A percentile compares a stretch with the other conserved stretches of the same genome.
phyloP scores from a whole-genome alignment of 2,888 invertebrate species.

The Chymomyza amoena region DNA sequence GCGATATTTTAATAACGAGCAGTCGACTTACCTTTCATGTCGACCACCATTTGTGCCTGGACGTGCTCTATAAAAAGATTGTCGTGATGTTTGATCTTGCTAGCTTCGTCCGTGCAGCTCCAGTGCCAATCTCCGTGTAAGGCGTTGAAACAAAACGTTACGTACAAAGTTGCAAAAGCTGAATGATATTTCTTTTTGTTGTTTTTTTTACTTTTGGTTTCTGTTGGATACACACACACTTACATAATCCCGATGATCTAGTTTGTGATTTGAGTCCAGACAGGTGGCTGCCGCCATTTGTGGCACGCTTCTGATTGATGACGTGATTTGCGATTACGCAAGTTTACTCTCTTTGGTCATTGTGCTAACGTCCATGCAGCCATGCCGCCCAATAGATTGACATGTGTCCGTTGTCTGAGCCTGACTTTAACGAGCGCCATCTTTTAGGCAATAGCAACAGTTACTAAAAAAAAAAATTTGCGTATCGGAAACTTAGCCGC shows the following conservation, averaged over 20 bases:
- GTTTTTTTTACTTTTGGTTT: too few relatives aligned
- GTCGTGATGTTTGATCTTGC: conserved; percentile 90
- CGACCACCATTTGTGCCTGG: conserved; percentile 92
- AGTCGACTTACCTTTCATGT: conserved; percentile 89
- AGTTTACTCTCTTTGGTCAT: conserved; percentile 91
- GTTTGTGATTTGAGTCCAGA: conserved; percentile 83
- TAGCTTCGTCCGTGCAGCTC: conserved; percentile 88
- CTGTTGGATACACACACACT: conserved; percentile 69
- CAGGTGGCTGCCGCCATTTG: conserved; percentile 81
- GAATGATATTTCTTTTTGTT: too few relatives aligned
- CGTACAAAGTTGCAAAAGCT: neutral
- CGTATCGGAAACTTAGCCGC: too few relatives aligned
- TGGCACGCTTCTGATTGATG: conserved; percentile 84
- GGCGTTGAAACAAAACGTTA: neutral
- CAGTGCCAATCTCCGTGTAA: conserved; percentile 88
- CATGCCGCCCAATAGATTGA: conserved; percentile 91
- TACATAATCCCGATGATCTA: conserved; percentile 86
- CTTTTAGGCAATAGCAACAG: too few relatives aligned
- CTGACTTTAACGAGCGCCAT: too few relatives aligned
- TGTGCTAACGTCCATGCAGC: conserved; percentile 77
- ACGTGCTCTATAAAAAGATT: conserved; percentile 95
- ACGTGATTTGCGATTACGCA: conserved; percentile 87
- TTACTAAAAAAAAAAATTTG: too few relatives aligned
- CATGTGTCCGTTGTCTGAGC: conserved; percentile 82
- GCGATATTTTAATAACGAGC: neutral